Percentiles rank a stretch among this genome's conserved stretches.
phyloP scores from a whole-genome alignment of 1,140 invertebrate species.

The Eupristina koningsbergeri region DNA sequence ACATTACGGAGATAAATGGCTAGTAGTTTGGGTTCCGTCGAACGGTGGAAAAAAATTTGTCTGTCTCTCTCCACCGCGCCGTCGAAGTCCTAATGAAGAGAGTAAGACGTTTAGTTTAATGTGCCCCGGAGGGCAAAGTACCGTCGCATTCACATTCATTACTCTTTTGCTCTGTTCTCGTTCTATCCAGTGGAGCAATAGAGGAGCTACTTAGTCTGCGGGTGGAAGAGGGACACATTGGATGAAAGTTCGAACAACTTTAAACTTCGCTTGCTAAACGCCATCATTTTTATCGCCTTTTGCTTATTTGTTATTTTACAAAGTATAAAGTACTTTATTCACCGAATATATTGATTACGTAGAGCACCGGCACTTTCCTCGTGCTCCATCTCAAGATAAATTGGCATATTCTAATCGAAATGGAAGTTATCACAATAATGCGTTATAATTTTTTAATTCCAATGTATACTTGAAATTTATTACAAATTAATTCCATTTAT shows the following conservation, averaged over 20 bases:
- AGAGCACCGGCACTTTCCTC: too few relatives aligned
- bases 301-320: too few relatives aligned
- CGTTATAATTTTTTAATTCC: too few relatives aligned
- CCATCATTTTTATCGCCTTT: too few relatives aligned
- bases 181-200: too few relatives aligned
- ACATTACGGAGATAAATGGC: constrained; percentile 17
- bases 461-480: too few relatives aligned
- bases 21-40: neutral
- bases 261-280: neutral
- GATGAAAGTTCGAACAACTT: constrained; percentile 5
- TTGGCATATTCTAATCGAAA: too few relatives aligned
- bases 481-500: too few relatives aligned
- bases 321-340: too few relatives aligned
- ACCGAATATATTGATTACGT: too few relatives aligned
- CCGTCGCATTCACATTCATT: neutral
- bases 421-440: too few relatives aligned
- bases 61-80: neutral
- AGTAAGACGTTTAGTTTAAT: neutral
- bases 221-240: neutral
- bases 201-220: neutral
- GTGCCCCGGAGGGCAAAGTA: neutral
- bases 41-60: neutral
- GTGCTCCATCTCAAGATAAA: too few relatives aligned
- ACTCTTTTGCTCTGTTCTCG: neutral
- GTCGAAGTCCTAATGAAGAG: neutral